Evolutionary conservation across 2,888 invertebrate genomes (phyloP), one percentile per base, ranked within the genome.

Genomic region (Apeira syringaria): DNA sequence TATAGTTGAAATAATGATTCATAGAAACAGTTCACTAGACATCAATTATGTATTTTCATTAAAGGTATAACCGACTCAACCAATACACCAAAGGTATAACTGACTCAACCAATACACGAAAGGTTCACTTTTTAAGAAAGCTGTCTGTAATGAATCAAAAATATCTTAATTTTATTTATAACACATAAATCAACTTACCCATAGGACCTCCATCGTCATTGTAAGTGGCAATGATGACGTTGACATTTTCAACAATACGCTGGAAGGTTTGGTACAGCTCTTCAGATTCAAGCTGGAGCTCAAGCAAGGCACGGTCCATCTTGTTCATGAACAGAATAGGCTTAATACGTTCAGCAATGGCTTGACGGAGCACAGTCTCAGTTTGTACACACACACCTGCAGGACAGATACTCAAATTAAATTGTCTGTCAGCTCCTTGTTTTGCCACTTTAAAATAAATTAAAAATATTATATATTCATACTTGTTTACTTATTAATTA

Each of bases 281-380:
- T 88, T 99, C 99, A 56, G 96, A 94, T 50, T 97, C 99, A 68
- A 99, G 90, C 80, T 99, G 99, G 76, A 99, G 91, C 88, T 99
- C 99, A 24, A 99, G 92, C 47, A 99, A 92, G 61, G 99, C 99
- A 65, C 99, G 96, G 92, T 99, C 99, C 99, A 99, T 99, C 92
- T 99, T 99, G 96, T 99, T 99, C 99, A 99, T 99, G 95, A 99
- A 99, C 69, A 99, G 92, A 63, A 99, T 97, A 42, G 99, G 99
- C 95, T 99, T 99, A 74, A 99, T 99, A 77, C 99, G 96, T 91
- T 99, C 99, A 53, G 98, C 98, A 76, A 99, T 99, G 53, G 99
- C 99, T 88, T 99, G 99, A 91, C 99, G 97, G 70, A 99, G 92
- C 47, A 99, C 99, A 72, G 99, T 99, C 91, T 99, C 99, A 22